Evolutionary conservation across 2,797 vertebrate species (phyloP).

Genomic region (Phoebastria nigripes): DNA sequence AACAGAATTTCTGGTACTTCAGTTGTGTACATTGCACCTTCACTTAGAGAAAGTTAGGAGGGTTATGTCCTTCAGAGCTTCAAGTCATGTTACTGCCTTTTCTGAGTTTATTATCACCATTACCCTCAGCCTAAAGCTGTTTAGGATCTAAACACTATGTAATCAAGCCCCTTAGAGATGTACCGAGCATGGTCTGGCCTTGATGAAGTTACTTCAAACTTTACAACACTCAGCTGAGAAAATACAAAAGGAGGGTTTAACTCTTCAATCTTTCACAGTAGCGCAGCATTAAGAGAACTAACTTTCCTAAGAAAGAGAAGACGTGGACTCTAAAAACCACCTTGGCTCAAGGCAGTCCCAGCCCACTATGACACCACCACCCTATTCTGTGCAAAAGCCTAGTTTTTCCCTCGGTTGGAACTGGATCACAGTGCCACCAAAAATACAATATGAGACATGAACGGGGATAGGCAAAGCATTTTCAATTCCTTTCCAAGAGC

Average conservation of each 20-base stretch:
- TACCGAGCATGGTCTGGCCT: background rate
- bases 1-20: background rate
- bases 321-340: rapidly evolving
- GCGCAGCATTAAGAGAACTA: background rate
- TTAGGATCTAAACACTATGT: background rate
- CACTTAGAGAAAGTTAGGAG: background rate
- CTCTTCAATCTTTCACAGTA: background rate
- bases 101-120: background rate
- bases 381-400: background rate
- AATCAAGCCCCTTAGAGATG: background rate
- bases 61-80: background rate
- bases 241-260: background rate
- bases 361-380: too few species aligned
- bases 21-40: background rate
- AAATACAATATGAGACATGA: background rate
- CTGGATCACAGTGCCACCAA: background rate
- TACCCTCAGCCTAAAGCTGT: background rate
- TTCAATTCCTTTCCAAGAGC: background rate
- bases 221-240: background rate
- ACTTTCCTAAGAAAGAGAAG: background rate
- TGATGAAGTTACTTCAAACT: background rate
- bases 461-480: background rate
- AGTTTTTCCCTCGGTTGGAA: background rate
- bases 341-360: background rate
- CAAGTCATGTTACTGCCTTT: background rate